Evolutionary conservation across 2,797 vertebrate genomes (phyloP), one percentile per base, ranked within the genome.

Genomic region (Delichon dasypus): DNA sequence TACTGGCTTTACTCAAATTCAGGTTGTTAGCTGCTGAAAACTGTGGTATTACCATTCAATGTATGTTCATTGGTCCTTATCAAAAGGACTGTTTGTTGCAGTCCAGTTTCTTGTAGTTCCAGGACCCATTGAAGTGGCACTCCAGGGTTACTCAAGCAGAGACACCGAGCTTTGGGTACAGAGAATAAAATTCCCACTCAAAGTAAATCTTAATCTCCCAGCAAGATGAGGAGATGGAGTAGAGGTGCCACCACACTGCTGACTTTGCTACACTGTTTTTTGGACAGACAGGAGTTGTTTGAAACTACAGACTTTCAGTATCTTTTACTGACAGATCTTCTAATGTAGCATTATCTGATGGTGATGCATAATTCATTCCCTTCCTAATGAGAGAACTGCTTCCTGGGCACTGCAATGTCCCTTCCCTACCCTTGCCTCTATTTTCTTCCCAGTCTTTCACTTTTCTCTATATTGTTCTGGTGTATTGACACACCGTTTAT

Each of bases 41-140:
- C 1, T 4, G 0, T 1, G 2, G 8, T 32, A 40, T 51, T 53
- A n/a, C 7, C 27, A 51, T 36, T 32, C 71, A 50, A 3, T 2
- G 8, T 26, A 17, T 29, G 27, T 64, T 68, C 29, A 25, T 21
- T n/a, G 15, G 15, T 58, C 26, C 75, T 78, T 54, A 55, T 14
- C 60, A 65, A 86, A 89, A 75, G 27, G 27, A 11, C 27, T 67
- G 21, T 22, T 36, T 26, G 16, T 64, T 67, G 53, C 32, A 71
- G 11, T n/a, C 27, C 48, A 23, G 22, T 61, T 94, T 58, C 45
- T 76, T 60, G 40, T 26, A 30, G 66, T 38, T 57, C 29, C 25
- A 45, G 70, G 55, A 60, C 26, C 62, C 60, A 5, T 0, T 34
- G 19, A 90, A 66, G 21, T 23, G 44, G 40, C 29, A 61, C 9